phyloP scores from a whole-genome alignment of 1,140 invertebrate genomes.

The Drosophila nigromelanica region DNA sequence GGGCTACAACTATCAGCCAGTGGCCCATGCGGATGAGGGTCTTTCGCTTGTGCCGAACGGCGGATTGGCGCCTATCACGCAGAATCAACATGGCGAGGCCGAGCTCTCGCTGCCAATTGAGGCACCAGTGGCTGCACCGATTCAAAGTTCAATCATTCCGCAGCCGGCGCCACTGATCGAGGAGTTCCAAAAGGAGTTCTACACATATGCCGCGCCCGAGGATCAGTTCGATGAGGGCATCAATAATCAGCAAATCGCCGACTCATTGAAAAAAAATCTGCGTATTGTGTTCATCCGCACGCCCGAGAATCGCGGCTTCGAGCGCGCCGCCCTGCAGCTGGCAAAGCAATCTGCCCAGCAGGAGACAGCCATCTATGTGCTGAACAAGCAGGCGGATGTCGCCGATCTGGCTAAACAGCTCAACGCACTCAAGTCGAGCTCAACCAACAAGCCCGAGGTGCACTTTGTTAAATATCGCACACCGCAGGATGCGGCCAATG shows the following conservation, averaged over 20 bases:
- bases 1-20: constrained; percentile 75
- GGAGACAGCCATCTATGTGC: constrained; percentile 91
- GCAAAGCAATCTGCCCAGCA: constrained; percentile 85
- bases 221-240: constrained; percentile 69
- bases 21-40: constrained; percentile 64
- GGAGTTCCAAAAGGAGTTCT: constrained; percentile 78
- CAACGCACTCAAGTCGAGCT: constrained; percentile 63
- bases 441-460: constrained; percentile 68
- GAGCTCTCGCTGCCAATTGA: constrained; percentile 65
- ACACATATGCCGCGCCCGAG: constrained; percentile 71
- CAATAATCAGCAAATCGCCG: constrained; percentile 55
- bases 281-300: constrained; percentile 94
- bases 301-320: constrained; percentile 85
- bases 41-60: constrained; percentile 61
- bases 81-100: constrained; percentile 60
- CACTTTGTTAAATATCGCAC: constrained; percentile 78
- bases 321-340: constrained; percentile 87
- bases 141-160: constrained; percentile 16
- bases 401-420: constrained; percentile 64
- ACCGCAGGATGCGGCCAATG: constrained; percentile 68
- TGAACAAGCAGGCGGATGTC: constrained; percentile 87
- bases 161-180: constrained; percentile 48
- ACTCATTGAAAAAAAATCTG: constrained; percentile 90
- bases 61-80: constrained; percentile 21
- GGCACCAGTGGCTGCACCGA: constrained; percentile 16